Evolutionary conservation across 2,888 invertebrate genomes (phyloP), one percentile per base, ranked within the genome.

Genomic region (Drosophila ustulata): DNA sequence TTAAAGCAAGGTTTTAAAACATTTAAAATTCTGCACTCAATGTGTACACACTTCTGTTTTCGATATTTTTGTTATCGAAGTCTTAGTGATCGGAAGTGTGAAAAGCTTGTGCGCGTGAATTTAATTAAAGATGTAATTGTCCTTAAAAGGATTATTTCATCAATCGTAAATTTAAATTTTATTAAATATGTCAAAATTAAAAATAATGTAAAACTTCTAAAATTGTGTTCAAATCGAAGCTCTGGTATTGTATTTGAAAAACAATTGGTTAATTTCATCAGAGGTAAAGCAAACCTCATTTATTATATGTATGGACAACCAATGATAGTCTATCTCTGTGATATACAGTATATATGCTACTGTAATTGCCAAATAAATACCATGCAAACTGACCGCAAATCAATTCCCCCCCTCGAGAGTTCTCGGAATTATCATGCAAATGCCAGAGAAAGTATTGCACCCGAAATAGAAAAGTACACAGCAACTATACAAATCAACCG

Each of bases 401-500:
- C 53, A 63, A 59, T 9, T 47, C 28, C 8, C 26, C 25, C 8
- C 2, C 28, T 8, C 43, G 11, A n/a, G 3, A 23, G 11, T 25
- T 18, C 7, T 45, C 13, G 2, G 23, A 43, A 25, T 46, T 53
- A 49, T 64, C 53, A 70, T 55, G 34, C 39, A 43, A 57, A 49
- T 55, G 52, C n/a, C 47, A 23, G 39, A 8, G 49, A 64, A 45
- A 57, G 51, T 73, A 55, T 37, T 62, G 52, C 47, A 53, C 2
- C 26, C 37, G 26, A 58, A 81, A 66, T 59, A 59, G 28, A 65
- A 77, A 55, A 45, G 55, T 46, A 67, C 25, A 62, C 66, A 64
- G 62, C 65, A 61, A 67, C 62, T 56, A 66, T 66, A 62, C 76
- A 75, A 79, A 79, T 81, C 59, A 68, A 63, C 18, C 59, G 45